Percentiles rank a stretch among this genome's conserved stretches.
phyloP scores from a whole-genome alignment of 2,113 vertebrate genomes.

The Grammatotria lemairii region DNA sequence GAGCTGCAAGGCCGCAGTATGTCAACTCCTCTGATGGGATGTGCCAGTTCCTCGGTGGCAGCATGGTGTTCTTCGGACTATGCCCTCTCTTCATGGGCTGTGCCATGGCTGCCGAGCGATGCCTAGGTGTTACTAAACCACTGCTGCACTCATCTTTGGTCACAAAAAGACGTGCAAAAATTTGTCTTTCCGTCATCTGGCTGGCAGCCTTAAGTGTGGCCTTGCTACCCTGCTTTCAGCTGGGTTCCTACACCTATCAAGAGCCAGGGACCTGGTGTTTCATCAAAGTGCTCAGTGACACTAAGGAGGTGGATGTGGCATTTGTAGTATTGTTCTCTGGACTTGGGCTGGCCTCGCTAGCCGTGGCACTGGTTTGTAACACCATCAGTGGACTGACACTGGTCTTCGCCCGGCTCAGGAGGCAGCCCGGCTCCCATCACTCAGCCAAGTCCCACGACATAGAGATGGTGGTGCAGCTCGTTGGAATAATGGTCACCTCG shows the following conservation, averaged over 20 bases:
- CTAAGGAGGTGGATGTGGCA: conserved; percentile 61
- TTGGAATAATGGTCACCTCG: conserved; percentile 84
- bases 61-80: conserved; percentile 89
- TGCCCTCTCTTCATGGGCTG: conserved; percentile 85
- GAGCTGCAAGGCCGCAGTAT: conserved; percentile 18
- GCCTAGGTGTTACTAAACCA: conserved; percentile 80
- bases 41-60: conserved; percentile 82
- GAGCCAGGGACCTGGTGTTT: conserved; percentile 84
- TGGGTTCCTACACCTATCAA: conserved; percentile 80
- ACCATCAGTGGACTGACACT: conserved; percentile 79
- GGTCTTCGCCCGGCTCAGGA: conserved; percentile 75
- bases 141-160: conserved; percentile 78
- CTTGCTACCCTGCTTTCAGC: conserved; percentile 73
- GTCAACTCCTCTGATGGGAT: conserved; percentile 57
- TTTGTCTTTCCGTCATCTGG: conserved; percentile 68
- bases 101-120: conserved; percentile 85
- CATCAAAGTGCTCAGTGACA: conserved; percentile 68
- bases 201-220: conserved; percentile 74
- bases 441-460: conserved; percentile 79
- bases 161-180: conserved; percentile 72
- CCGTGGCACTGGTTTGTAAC: conserved; percentile 79
- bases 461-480: conserved; percentile 87
- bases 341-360: conserved; percentile 75
- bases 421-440: conserved; percentile 57
- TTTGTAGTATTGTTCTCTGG: conserved; percentile 79